phyloP scores from a whole-genome alignment of 2,888 invertebrate species.

The Eudemis profundana region DNA sequence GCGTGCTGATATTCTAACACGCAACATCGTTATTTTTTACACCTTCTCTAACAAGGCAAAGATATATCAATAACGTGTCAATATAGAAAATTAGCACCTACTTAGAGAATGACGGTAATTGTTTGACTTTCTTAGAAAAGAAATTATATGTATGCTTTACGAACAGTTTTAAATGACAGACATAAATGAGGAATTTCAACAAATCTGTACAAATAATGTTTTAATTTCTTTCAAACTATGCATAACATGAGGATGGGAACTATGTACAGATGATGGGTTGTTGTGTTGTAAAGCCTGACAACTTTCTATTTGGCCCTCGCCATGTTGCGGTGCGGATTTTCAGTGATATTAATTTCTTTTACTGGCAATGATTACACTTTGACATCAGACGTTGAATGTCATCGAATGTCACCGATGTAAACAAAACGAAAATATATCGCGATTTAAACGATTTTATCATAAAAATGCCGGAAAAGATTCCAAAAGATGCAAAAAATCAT shows the following conservation, averaged over 20 bases:
- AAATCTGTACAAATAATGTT: neutral
- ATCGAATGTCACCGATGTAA: too few relatives aligned
- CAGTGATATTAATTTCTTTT: too few relatives aligned
- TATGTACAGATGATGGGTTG: neutral
- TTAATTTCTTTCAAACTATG: neutral
- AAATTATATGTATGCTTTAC: conserved; percentile 2
- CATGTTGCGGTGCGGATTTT: too few relatives aligned
- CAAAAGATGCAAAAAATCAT: too few relatives aligned
- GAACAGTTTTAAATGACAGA: neutral
- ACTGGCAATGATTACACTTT: too few relatives aligned
- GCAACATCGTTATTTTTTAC: conserved; percentile 43
- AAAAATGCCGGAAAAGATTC: too few relatives aligned
- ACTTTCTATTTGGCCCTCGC: too few relatives aligned
- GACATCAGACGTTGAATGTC: too few relatives aligned
- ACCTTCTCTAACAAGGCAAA: conserved; percentile 45
- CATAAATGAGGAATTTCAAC: neutral
- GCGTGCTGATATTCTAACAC: conserved; percentile 41
- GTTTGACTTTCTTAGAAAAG: conserved; percentile 36
- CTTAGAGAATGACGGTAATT: conserved; percentile 23
- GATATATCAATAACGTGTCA: conserved; percentile 42
- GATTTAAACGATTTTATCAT: too few relatives aligned
- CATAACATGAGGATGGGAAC: too few relatives aligned
- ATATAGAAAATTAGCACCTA: conserved; percentile 42
- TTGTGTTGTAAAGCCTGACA: too few relatives aligned
- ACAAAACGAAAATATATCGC: too few relatives aligned